phyloP scores from a whole-genome alignment of 2,113 vertebrate species.

The Tachysurus vachellii region DNA sequence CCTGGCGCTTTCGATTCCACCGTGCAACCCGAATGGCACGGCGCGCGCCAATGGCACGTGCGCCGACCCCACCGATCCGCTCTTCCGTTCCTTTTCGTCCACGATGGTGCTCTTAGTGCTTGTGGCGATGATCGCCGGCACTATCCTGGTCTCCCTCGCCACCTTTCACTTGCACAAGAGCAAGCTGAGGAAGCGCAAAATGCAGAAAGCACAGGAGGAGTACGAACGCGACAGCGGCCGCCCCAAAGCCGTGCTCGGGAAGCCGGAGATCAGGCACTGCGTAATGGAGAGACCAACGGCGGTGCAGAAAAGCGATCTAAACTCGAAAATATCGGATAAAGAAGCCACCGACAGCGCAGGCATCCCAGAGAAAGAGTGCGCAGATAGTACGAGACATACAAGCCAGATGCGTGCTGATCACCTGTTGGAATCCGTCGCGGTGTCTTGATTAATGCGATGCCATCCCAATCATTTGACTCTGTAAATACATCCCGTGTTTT shows the following conservation, averaged over 20 bases:
- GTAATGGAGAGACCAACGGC: conserved; percentile 58
- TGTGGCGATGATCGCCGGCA: conserved; percentile 80
- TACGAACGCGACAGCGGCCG: conserved; percentile 85
- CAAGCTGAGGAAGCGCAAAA: conserved; percentile 89
- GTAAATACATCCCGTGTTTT: conserved; percentile 59
- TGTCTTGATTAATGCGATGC: conserved; percentile 74
- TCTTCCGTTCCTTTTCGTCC: conserved; percentile 86
- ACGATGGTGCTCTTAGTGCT: conserved; percentile 83
- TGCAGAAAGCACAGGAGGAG: conserved; percentile 86
- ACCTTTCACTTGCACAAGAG: conserved; percentile 88
- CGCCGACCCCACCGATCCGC: conserved; percentile 80
- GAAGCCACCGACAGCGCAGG: conserved; percentile 27
- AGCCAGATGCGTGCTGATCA: conserved; percentile 64
- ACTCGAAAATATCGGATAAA: conserved; percentile 19
- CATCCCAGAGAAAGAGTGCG: conserved; percentile 34
- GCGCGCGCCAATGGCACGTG: conserved; percentile 74
- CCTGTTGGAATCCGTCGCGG: conserved; percentile 78
- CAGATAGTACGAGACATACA: conserved; percentile 50
- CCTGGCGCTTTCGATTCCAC: conserved; percentile 80
- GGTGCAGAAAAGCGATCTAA: conserved; percentile 61
- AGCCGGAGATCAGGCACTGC: conserved; percentile 47
- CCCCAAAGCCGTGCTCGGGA: conserved; percentile 48
- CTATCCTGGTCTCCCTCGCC: conserved; percentile 82
- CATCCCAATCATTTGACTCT: conserved; percentile 34
- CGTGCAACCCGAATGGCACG: conserved; percentile 82